A percentile compares a stretch with the other conserved stretches of the same genome.
phyloP scores from a whole-genome alignment of 2,888 invertebrate genomes.

The Pardosa pseudoannulata region DNA sequence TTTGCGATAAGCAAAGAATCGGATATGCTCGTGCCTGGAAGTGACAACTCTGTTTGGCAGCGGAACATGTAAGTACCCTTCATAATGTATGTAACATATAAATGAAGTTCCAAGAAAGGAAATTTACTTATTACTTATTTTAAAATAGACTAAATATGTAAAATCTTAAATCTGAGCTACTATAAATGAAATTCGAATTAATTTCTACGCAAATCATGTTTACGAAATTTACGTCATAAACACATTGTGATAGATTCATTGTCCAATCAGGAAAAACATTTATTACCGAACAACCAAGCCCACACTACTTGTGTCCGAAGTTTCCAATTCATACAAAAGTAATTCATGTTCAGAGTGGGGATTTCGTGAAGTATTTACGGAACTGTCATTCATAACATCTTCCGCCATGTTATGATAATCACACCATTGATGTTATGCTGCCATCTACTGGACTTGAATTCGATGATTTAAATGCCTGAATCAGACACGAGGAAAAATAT shows the following conservation, averaged over 20 bases:
- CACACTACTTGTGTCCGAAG: slow-evolving; percentile 78
- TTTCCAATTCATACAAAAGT: slow-evolving; percentile 78
- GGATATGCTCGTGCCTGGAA: slow-evolving; percentile 18
- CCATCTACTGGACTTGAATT: slow-evolving; percentile 16
- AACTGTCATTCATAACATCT: slow-evolving; percentile 62
- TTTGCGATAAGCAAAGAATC: neutral
- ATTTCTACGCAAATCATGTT: neutral
- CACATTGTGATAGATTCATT: too few species aligned
- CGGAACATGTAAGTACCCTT: neutral
- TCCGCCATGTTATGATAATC: slow-evolving; percentile 69
- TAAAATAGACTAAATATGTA: too few species aligned
- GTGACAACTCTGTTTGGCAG: neutral
- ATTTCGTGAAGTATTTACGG: slow-evolving; percentile 51
- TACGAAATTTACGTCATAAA: neutral
- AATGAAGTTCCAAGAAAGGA: too few species aligned
- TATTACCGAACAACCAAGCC: slow-evolving; percentile 77
- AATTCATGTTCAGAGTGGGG: slow-evolving; percentile 77
- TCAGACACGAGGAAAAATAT: too few species aligned
- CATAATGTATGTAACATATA: too few species aligned
- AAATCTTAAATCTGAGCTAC: too few species aligned
- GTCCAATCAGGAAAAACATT: neutral
- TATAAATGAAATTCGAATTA: neutral
- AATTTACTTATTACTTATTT: too few species aligned
- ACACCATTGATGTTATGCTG: slow-evolving; percentile 49
- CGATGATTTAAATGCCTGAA: neutral